Evolutionary conservation across 2,113 vertebrate species (phyloP).

Genomic region (Catagonus wagneri): DNA sequence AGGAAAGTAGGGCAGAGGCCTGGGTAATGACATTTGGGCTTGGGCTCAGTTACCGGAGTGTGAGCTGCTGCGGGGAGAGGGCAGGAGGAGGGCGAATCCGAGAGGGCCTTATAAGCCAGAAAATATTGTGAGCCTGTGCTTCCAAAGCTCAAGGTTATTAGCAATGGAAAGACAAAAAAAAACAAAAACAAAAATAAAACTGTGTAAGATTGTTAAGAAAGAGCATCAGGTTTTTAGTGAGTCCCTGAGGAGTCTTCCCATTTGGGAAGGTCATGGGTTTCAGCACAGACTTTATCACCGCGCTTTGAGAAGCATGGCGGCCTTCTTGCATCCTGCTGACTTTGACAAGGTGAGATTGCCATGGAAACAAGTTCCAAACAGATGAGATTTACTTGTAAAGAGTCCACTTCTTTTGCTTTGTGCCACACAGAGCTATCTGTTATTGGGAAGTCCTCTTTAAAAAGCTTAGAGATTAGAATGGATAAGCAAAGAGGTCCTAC

Average conservation of each 20-base stretch:
- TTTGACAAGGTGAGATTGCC: neutral
- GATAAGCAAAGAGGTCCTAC: no score
- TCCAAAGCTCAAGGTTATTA: neutral
- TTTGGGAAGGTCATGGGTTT: neutral
- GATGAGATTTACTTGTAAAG: neutral
- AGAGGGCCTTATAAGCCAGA: neutral
- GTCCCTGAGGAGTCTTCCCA: neutral
- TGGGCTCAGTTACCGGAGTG: neutral
- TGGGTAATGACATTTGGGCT: neutral
- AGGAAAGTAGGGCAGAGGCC: neutral
- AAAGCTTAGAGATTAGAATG: neutral
- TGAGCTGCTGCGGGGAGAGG: no score
- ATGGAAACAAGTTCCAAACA: neutral
- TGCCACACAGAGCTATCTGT: neutral
- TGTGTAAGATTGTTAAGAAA: neutral
- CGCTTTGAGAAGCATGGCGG: fast-evolving
- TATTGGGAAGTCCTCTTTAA: neutral
- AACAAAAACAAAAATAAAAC: neutral
- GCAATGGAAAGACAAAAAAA: neutral
- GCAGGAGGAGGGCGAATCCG: neutral
- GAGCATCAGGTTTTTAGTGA: neutral
- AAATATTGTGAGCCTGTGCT: neutral
- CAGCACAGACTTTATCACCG: neutral
- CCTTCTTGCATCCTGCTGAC: neutral
- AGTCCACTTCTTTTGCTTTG: neutral